Evolutionary conservation across 2,888 invertebrate genomes (phyloP).

Genomic region (Lasioglossum villosulum): DNA sequence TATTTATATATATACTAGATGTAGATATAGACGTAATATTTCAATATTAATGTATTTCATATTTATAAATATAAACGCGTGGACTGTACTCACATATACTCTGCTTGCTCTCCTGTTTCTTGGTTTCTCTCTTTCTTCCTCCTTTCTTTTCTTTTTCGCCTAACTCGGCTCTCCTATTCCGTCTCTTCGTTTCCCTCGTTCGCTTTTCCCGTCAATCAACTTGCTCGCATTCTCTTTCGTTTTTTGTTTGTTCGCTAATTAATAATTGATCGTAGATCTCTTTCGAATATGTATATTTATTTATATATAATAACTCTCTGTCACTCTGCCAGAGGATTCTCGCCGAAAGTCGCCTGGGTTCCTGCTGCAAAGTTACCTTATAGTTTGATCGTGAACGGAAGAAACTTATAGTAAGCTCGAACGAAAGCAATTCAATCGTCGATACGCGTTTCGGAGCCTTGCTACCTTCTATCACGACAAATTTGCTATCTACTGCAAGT

Average conservation of each 20-base stretch:
- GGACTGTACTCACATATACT: conserved; percentile 79
- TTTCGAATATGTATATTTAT: conserved; percentile 70
- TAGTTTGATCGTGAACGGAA: background rate
- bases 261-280: conserved; percentile 80
- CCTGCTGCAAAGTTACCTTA: conserved; percentile 17
- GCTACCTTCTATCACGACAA: conserved; percentile 18
- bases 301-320: conserved; percentile 65
- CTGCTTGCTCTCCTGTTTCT: conserved; percentile 62
- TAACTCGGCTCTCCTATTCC: background rate
- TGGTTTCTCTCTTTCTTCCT: conserved; percentile 29
- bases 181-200: background rate
- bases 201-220: conserved; percentile 28
- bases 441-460: background rate
- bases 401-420: conserved; percentile 4
- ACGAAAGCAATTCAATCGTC: conserved; percentile 5
- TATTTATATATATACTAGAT: conserved; percentile 67
- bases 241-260: conserved; percentile 62
- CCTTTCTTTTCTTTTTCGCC: background rate
- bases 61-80: conserved; percentile 82
- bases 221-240: conserved; percentile 45
- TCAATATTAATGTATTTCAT: conserved; percentile 78
- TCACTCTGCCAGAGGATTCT: conserved; percentile 51
- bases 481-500: conserved; percentile 13
- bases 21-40: conserved; percentile 79
- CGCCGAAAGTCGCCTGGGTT: conserved; percentile 50